phyloP scores from a whole-genome alignment of 1,140 invertebrate species.

The Cyphomyrmex costatus region DNA sequence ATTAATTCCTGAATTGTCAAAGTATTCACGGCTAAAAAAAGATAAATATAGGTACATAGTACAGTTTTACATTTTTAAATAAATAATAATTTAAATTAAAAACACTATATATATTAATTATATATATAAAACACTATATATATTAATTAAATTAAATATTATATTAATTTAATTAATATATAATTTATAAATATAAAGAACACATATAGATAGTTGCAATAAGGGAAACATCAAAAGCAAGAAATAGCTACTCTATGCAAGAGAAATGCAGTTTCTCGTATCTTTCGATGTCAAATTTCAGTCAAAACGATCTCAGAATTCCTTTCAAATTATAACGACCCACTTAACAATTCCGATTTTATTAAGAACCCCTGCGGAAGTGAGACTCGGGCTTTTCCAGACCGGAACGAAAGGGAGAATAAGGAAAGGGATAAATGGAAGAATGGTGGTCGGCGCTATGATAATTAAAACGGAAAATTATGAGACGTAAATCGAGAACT shows the following conservation, averaged over 20 bases:
- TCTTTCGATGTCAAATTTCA: conserved; percentile 53
- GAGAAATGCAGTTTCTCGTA: background rate
- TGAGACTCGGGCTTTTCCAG: conserved; percentile 41
- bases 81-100: conserved; percentile 3
- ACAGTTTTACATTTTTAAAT: background rate
- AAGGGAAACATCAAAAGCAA: background rate
- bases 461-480: conserved; percentile 67
- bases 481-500: conserved; percentile 45
- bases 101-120: no score
- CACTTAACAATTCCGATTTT: conserved; percentile 79
- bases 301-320: conserved; percentile 32
- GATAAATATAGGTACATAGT: background rate
- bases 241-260: background rate
- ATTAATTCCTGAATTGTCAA: background rate
- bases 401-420: conserved; percentile 55
- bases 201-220: background rate
- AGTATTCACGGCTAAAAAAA: background rate
- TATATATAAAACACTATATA: no score
- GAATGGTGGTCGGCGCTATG: conserved; percentile 44
- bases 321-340: conserved; percentile 74
- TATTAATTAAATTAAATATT: no score
- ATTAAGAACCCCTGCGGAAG: conserved; percentile 66
- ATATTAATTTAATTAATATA: background rate
- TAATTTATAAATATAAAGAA: background rate
- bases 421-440: conserved; percentile 58